A percentile compares a stretch with the other conserved stretches of the same genome.
phyloP scores from a whole-genome alignment of 1,140 invertebrate genomes.

The Sarcophaga bullata region DNA sequence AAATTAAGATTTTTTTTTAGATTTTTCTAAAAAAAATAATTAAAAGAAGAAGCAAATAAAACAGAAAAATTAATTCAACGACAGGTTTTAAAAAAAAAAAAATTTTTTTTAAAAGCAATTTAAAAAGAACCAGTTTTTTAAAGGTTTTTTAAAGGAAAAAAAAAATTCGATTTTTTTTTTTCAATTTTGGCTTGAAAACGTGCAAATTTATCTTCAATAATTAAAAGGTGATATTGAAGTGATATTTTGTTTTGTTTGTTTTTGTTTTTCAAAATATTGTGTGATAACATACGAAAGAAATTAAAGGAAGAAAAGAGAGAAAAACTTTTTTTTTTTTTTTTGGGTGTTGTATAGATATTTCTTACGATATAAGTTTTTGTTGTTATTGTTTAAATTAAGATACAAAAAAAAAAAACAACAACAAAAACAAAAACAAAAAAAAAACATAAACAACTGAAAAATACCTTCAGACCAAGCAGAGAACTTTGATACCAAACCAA shows the following conservation, averaged over 20 bases:
- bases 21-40: background rate
- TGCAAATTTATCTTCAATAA: no score
- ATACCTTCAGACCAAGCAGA: no score
- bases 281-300: background rate
- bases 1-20: slow-evolving; percentile 7
- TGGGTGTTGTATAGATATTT: slow-evolving; percentile 14
- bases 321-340: no score
- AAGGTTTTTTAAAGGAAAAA: background rate
- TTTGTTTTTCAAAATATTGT: background rate
- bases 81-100: background rate
- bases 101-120: background rate
- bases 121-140: background rate
- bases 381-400: background rate
- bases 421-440: background rate
- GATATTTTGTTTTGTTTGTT: background rate
- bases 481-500: no score
- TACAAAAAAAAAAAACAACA: background rate
- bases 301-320: background rate
- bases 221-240: background rate
- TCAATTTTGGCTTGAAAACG: background rate
- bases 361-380: background rate
- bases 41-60: background rate
- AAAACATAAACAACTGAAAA: background rate
- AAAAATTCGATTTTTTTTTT: background rate
- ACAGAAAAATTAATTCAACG: no score